A percentile compares a stretch with the other conserved stretches of the same genome.
These are phyloP conservation scores for Diorhabda carinulata DNA, from an alignment of 1,140 invertebrate species.

Conservation along the genomic window DNA sequence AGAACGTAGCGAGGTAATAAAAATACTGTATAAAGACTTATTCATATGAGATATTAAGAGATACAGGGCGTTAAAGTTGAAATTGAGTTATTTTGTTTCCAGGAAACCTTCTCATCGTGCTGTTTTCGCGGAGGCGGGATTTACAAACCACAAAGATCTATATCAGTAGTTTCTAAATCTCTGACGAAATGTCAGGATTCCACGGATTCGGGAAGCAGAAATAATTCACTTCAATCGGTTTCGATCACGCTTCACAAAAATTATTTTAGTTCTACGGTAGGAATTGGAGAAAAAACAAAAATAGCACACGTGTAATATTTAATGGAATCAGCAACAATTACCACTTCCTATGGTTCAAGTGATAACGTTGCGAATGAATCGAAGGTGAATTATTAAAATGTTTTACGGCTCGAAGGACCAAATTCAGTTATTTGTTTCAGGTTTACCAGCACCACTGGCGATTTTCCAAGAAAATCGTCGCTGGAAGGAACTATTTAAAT, in stretches of 20 bases:
- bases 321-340: not conserved
- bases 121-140: conserved; percentile 28
- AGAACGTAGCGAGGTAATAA: not conserved
- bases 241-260: conserved; percentile 41
- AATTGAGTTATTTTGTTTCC: conserved; percentile 24
- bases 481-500: no score
- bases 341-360: no score
- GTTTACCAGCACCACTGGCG: no score
- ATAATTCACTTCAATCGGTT: conserved; percentile 34
- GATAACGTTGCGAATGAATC: no score
- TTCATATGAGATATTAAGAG: not conserved
- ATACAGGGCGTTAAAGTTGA: not conserved
- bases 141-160: conserved; percentile 33
- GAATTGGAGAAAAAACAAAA: not conserved
- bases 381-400: no score
- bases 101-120: conserved; percentile 39
- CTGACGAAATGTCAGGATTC: conserved; percentile 28
- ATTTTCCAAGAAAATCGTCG: no score
- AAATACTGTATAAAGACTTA: not conserved
- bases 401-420: no score
- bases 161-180: conserved; percentile 35
- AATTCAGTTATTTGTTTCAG: no score
- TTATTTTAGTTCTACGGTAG: conserved; percentile 26
- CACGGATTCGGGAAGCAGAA: conserved; percentile 33
- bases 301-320: not conserved